Conservation (phyloP, 2,888 invertebrate genomes). For the Dyspetes luteomarginatus region DNA sequence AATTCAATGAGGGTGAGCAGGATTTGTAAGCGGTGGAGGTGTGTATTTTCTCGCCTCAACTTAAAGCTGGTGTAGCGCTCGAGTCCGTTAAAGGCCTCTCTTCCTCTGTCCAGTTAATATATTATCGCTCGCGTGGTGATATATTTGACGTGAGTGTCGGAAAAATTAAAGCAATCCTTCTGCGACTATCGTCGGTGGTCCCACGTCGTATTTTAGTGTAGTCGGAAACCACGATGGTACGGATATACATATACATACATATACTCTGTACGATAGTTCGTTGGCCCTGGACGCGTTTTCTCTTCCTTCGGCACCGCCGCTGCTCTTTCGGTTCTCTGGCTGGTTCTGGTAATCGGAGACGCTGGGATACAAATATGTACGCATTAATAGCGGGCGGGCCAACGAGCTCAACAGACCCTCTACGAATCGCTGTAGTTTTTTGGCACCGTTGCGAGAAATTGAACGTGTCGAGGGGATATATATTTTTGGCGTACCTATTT, state of each 20-base stretch:
- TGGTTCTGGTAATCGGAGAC: slow-evolving; percentile 80
- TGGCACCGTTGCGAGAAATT: slow-evolving; percentile 56
- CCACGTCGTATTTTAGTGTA: slow-evolving; percentile 59
- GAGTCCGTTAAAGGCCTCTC: slow-evolving; percentile 23
- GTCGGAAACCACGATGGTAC: slow-evolving; percentile 38
- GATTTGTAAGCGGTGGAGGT: too few relatives aligned
- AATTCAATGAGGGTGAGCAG: too few relatives aligned
- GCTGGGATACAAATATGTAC: slow-evolving; percentile 81
- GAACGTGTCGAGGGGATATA: slow-evolving; percentile 56
- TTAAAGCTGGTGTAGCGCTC: not conserved
- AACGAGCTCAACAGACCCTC: slow-evolving; percentile 51
- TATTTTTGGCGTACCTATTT: slow-evolving; percentile 14
- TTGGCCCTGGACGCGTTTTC: slow-evolving; percentile 57
- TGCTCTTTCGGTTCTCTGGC: slow-evolving; percentile 61
- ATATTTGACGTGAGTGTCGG: slow-evolving; percentile 81
- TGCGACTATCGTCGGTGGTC: slow-evolving; percentile 79
- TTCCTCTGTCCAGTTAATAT: slow-evolving; percentile 72
- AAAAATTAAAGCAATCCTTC: slow-evolving; percentile 82
- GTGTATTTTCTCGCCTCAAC: too few relatives aligned
- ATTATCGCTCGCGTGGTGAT: slow-evolving; percentile 78
- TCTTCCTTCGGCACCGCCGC: slow-evolving; percentile 58
- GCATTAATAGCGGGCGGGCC: slow-evolving; percentile 78
- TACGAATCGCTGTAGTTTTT: slow-evolving; percentile 50
- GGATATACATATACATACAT: slow-evolving; percentile 18
- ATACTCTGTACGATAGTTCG: slow-evolving; percentile 52